phyloP scores from a whole-genome alignment of 2,888 invertebrate genomes.

The Sphaerophoria rueppellii region DNA sequence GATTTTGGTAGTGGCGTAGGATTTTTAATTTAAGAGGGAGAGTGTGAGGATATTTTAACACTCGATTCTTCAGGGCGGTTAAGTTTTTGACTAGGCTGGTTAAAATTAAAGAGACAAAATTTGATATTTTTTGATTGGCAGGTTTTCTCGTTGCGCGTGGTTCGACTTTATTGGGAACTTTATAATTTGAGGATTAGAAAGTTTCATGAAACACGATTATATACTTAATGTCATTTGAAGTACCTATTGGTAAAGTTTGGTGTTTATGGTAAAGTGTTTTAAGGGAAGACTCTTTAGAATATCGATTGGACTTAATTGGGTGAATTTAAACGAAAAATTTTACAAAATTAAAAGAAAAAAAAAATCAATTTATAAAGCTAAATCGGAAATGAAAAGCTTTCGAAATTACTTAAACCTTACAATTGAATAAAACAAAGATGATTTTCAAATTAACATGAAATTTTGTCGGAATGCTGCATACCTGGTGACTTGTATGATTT shows the following conservation, averaged over 20 bases:
- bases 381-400: no score
- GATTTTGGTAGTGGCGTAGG: neutral
- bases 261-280: no score
- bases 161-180: slow-evolving; percentile 23
- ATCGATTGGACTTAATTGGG: no score
- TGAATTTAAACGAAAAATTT: no score
- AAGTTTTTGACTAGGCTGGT: slow-evolving; percentile 3
- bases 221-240: neutral
- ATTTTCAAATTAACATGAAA: no score
- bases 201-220: slow-evolving; percentile 3
- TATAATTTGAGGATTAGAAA: slow-evolving; percentile 9
- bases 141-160: slow-evolving; percentile 16
- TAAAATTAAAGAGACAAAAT: slow-evolving; percentile 27
- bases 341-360: no score
- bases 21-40: neutral
- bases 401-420: no score
- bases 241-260: neutral
- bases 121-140: slow-evolving; percentile 44
- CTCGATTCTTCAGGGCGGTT: neutral
- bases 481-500: no score
- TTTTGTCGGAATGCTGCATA: no score
- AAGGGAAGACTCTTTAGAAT: no score
- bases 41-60: neutral
- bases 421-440: no score
- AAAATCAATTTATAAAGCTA: no score